phyloP scores from a whole-genome alignment of 1,140 invertebrate genomes.

The Condylostylus longicornis region DNA sequence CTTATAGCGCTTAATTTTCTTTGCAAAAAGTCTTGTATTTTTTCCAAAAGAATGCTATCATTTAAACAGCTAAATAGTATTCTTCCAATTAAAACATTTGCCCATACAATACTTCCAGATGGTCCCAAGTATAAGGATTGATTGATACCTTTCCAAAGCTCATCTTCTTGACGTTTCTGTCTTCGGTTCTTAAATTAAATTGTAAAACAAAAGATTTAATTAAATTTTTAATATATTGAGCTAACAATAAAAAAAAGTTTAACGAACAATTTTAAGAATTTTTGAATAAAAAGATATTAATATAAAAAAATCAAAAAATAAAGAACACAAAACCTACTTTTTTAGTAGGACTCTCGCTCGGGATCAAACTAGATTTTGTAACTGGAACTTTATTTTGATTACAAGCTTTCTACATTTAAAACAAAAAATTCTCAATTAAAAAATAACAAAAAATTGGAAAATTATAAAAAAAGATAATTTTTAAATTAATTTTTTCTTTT shows the following conservation, averaged over 20 bases:
- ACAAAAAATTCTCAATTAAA: conserved; percentile 1
- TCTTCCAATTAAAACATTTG: conserved; percentile 61
- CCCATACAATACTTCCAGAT: conserved; percentile 40
- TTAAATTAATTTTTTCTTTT: too few species aligned
- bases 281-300: conserved; percentile 3
- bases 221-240: background rate
- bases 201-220: background rate
- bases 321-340: conserved; percentile 19
- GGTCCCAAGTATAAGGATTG: conserved; percentile 27
- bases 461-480: background rate
- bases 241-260: background rate
- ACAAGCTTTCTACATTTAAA: conserved; percentile 22
- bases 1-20: conserved; percentile 74
- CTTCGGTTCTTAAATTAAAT: conserved; percentile 16
- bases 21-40: conserved; percentile 62
- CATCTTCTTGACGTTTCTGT: conserved; percentile 24
- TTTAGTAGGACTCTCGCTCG: conserved; percentile 2
- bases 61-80: conserved; percentile 63
- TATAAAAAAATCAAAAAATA: conserved; percentile 8
- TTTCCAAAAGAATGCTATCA: conserved; percentile 42
- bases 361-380: conserved; percentile 5
- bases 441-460: conserved; percentile 1
- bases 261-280: background rate
- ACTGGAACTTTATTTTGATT: conserved; percentile 21
- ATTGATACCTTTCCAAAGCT: conserved; percentile 30